phyloP scores from a whole-genome alignment of 92 coral and sea anemone species.

The Blastomussa wellsi region DNA sequence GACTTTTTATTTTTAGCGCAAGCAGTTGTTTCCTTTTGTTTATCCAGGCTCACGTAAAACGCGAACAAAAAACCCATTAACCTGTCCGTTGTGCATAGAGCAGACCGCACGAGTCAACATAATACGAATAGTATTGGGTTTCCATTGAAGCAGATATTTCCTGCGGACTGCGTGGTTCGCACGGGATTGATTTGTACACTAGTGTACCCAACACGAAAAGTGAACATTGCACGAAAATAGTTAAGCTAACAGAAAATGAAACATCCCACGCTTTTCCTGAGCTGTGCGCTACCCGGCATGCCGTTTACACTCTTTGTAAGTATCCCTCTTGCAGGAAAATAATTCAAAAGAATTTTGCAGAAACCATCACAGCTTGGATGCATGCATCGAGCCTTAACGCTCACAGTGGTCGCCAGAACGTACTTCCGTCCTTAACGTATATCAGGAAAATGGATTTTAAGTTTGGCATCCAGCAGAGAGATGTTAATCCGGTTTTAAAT shows the following conservation, averaged over 20 bases:
- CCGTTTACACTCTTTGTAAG: background rate
- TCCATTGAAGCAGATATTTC: slow-evolving; percentile 1
- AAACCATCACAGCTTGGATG: background rate
- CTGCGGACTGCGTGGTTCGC: slow-evolving; percentile 33
- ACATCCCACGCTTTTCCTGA: background rate
- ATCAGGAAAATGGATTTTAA: slow-evolving; percentile 42
- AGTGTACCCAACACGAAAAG: background rate
- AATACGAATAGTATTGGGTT: background rate
- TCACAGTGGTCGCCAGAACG: slow-evolving; percentile 26
- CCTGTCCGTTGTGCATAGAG: background rate
- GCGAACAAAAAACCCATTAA: background rate
- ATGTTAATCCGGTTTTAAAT: slow-evolving; percentile 27
- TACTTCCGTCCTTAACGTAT: slow-evolving; percentile 21
- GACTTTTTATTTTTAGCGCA: background rate
- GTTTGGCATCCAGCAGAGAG: slow-evolving; percentile 28
- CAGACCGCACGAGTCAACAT: background rate
- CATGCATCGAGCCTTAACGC: background rate
- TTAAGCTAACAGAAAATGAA: background rate
- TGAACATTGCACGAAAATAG: slow-evolving; percentile 17
- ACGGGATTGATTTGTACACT: background rate
- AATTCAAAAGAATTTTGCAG: background rate
- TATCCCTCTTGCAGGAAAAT: background rate
- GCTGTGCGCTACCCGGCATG: background rate
- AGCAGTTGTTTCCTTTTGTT: background rate
- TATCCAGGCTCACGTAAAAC: background rate